A percentile compares a stretch with the other conserved stretches of the same genome.
phyloP scores from a whole-genome alignment of 2,113 vertebrate species.

The Hymenochirus boettgeri region DNA sequence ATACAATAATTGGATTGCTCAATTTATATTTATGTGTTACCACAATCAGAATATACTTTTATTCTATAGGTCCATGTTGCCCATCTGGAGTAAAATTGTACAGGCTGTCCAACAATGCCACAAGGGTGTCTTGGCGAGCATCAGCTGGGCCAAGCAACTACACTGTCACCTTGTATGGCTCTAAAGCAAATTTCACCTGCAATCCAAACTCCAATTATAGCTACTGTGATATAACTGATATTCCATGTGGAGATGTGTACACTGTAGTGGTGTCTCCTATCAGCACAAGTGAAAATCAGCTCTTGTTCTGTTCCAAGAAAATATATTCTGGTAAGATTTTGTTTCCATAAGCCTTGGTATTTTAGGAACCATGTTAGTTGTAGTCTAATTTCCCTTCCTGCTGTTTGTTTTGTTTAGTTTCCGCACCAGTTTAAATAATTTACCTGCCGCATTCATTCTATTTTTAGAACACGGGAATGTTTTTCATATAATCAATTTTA shows the following conservation, averaged over 20 bases:
- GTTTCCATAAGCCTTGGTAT: no score
- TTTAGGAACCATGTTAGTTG: no score
- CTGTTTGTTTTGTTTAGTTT: no score
- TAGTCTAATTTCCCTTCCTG: no score
- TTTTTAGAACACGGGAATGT: no score
- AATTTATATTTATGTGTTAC: no score
- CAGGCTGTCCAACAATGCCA: slow-evolving; percentile 62
- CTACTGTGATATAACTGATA: slow-evolving; percentile 72
- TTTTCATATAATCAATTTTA: no score
- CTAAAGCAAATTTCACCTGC: slow-evolving; percentile 78
- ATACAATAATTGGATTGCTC: no score
- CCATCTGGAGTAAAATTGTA: slow-evolving; percentile 80
- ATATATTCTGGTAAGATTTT: slow-evolving; percentile 75
- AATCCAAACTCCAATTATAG: slow-evolving; percentile 53
- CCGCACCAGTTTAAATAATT: no score
- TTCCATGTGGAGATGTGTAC: slow-evolving; percentile 80
- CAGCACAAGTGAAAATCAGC: slow-evolving; percentile 56
- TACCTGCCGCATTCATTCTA: no score
- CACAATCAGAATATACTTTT: background rate
- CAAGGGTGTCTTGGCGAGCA: slow-evolving; percentile 76
- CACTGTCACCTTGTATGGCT: slow-evolving; percentile 68
- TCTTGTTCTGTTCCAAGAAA: slow-evolving; percentile 77
- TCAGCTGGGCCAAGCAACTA: slow-evolving; percentile 59
- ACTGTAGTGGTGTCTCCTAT: slow-evolving; percentile 73
- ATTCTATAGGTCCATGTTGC: slow-evolving; percentile 76